A percentile compares a stretch with the other conserved stretches of the same genome.
Conservation (phyloP, 1,140 invertebrate species). For the Stegodyphus mimosarum region DNA sequence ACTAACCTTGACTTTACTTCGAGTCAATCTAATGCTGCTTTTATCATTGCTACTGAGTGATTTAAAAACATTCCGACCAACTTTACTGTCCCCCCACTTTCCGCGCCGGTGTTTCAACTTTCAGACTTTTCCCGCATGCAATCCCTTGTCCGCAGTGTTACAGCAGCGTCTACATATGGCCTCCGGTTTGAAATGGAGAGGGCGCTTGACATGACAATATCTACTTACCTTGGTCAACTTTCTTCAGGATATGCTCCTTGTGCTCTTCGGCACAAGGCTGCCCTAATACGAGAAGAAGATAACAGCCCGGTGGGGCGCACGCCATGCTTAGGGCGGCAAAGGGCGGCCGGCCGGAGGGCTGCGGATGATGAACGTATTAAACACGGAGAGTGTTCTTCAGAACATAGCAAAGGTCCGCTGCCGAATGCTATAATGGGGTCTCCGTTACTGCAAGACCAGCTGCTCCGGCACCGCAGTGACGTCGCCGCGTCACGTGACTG, state of each 20-base stretch:
- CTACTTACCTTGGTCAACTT: slow-evolving; percentile 87
- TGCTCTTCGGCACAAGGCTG: slow-evolving; percentile 90
- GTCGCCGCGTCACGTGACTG: slow-evolving; percentile 11
- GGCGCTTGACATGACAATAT: background rate
- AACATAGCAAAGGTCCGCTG: slow-evolving; percentile 10
- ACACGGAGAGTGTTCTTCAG: background rate
- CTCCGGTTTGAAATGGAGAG: background rate
- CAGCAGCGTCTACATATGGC: background rate
- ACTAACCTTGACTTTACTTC: no score
- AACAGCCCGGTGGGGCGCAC: slow-evolving; percentile 76
- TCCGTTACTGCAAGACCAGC: background rate
- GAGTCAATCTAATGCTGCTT: no score
- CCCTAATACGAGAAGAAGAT: slow-evolving; percentile 89
- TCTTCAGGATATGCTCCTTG: slow-evolving; percentile 89
- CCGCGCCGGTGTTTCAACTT: no score
- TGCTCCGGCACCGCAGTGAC: slow-evolving; percentile 24
- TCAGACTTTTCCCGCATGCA: background rate
- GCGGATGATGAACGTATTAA: background rate
- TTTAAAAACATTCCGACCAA: background rate
- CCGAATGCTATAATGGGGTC: background rate
- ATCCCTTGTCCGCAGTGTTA: no score
- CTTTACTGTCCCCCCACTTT: background rate
- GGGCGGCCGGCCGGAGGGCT: background rate
- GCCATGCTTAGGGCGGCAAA: slow-evolving; percentile 15
- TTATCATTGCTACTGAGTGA: no score